These are phyloP conservation scores for Polymixis flavicincta DNA, from an alignment of 2,888 invertebrate species.

Conservation along the genomic window DNA sequence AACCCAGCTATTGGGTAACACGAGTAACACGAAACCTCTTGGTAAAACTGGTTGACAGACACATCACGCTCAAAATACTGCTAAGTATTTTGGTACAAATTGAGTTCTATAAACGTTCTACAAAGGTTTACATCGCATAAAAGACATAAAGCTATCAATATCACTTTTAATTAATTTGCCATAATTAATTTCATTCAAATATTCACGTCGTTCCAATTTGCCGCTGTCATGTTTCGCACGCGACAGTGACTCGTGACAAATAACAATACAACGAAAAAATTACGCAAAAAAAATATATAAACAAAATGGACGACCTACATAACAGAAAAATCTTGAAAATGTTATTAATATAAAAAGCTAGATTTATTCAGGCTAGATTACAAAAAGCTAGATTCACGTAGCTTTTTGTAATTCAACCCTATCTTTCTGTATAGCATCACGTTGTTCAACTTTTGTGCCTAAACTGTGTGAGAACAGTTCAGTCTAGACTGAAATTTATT, in stretches of 20 bases:
- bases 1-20: background rate
- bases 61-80: background rate
- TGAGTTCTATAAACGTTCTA: background rate
- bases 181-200: conserved; percentile 46
- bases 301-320: conserved; percentile 11
- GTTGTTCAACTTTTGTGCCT: conserved; percentile 4
- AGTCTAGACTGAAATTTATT: conserved; percentile 57
- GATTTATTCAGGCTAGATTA: conserved; percentile 6
- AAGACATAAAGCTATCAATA: conserved; percentile 2
- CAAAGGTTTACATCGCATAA: background rate
- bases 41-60: background rate
- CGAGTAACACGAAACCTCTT: background rate
- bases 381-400: conserved; percentile 1
- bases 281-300: conserved; percentile 4
- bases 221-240: conserved; percentile 55
- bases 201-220: conserved; percentile 48
- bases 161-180: conserved; percentile 40
- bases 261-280: conserved; percentile 18
- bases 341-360: conserved; percentile 2
- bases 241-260: conserved; percentile 40
- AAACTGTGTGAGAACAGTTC: conserved; percentile 4
- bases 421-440: conserved; percentile 2
- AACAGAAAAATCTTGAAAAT: conserved; percentile 1
- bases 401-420: conserved; percentile 17
- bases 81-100: background rate